phyloP scores from a whole-genome alignment of 37 sponge, comb jelly and placozoan species.

The Beroe forskalii region DNA sequence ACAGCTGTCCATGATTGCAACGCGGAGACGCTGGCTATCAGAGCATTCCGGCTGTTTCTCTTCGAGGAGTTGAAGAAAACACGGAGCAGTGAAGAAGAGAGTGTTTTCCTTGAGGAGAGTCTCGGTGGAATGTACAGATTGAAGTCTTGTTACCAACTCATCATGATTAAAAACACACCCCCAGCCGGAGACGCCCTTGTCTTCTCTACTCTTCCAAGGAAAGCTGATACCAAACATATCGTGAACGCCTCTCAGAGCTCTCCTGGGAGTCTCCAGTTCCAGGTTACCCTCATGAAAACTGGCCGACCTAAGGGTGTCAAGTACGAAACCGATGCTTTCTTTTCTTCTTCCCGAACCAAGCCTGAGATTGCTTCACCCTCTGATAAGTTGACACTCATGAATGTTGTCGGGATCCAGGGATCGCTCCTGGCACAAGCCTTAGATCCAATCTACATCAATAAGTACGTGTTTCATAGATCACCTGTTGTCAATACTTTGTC shows the following conservation, averaged over 20 bases:
- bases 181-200: background rate
- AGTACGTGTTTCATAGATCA: background rate
- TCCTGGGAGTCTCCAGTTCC: background rate
- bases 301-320: background rate
- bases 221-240: background rate
- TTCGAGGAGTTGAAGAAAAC: background rate
- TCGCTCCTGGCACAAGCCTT: background rate
- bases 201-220: background rate
- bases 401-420: constrained; percentile 36
- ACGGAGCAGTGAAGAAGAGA: background rate
- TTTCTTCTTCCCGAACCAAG: background rate
- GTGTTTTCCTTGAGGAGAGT: background rate
- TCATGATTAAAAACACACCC: constrained; percentile 2
- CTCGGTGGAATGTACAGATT: background rate
- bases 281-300: background rate
- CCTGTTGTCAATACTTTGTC: background rate
- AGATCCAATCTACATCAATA: background rate
- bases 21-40: constrained; percentile 3
- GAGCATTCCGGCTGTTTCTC: background rate
- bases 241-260: background rate
- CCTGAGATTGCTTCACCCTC: background rate
- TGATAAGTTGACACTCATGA: background rate
- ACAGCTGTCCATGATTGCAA: background rate
- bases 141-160: background rate
- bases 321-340: background rate